Conservation (phyloP, 2,113 vertebrate species). For the Equus przewalskii region DNA sequence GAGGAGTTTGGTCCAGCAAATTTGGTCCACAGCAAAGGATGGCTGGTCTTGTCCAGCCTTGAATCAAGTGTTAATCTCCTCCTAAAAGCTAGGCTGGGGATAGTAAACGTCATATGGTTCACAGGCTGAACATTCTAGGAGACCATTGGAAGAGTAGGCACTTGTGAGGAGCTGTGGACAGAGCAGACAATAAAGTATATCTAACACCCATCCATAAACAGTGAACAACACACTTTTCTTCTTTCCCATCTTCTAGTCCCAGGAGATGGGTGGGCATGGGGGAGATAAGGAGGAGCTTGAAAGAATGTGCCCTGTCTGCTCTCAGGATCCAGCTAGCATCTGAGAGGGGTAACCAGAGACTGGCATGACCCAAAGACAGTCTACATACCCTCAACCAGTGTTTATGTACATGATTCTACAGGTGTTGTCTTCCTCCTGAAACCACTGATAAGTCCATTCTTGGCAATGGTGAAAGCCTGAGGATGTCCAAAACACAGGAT, state of each 20-base stretch:
- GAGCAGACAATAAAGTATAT: not conserved
- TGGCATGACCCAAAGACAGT: not conserved
- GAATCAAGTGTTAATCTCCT: not conserved
- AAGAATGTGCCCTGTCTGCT: not conserved
- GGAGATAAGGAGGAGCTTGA: not conserved
- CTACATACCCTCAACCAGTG: not conserved
- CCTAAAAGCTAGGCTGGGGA: not conserved
- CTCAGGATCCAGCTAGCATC: not conserved
- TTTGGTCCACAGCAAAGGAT: conserved; percentile 7
- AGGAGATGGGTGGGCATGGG: not conserved
- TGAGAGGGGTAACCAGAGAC: not conserved
- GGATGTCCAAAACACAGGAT: not conserved
- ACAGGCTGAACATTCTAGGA: not conserved
- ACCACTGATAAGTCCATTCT: not conserved
- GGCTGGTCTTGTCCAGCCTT: not conserved
- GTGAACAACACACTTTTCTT: not conserved
- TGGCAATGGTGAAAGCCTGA: not conserved
- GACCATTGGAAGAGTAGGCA: not conserved
- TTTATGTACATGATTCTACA: not conserved
- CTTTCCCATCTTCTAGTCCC: not conserved
- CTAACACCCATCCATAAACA: not conserved
- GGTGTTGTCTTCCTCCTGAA: not conserved
- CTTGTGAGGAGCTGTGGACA: not conserved
- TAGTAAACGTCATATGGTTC: not conserved
- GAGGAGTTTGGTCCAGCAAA: not conserved